Evolutionary conservation across 2,113 vertebrate species (phyloP).

Genomic region (Cyanistes caeruleus): DNA sequence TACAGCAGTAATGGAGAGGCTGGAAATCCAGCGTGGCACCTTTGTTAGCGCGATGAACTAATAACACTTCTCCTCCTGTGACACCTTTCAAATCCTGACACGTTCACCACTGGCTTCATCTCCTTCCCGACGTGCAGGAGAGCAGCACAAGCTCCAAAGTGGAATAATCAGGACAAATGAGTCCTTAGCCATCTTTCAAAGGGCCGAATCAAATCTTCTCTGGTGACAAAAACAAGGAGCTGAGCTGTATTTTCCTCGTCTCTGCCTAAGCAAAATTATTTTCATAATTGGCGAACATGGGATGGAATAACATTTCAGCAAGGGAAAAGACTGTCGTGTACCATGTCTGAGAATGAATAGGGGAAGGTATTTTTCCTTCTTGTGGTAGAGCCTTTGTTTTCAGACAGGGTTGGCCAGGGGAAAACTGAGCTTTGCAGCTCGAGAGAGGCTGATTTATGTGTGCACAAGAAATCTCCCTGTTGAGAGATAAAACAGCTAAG

Average conservation of each 20-base stretch:
- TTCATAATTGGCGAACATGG: slow-evolving; percentile 10
- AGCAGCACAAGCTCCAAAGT: background rate
- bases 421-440: background rate
- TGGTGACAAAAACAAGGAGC: background rate
- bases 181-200: background rate
- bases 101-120: background rate
- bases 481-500: background rate
- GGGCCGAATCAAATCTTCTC: background rate
- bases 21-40: background rate
- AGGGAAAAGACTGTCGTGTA: background rate
- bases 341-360: background rate
- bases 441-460: slow-evolving; percentile 3
- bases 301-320: background rate
- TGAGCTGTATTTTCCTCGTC: background rate
- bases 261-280: slow-evolving; percentile 7
- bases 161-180: slow-evolving; percentile 8
- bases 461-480: background rate
- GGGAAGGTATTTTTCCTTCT: background rate
- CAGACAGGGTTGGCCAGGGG: background rate
- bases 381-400: background rate
- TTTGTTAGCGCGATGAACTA: background rate
- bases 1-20: background rate
- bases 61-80: background rate
- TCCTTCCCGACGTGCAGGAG: background rate
- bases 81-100: background rate